Evolutionary conservation across 2,797 vertebrate genomes (phyloP).

Genomic region (Darevskia mixta): DNA sequence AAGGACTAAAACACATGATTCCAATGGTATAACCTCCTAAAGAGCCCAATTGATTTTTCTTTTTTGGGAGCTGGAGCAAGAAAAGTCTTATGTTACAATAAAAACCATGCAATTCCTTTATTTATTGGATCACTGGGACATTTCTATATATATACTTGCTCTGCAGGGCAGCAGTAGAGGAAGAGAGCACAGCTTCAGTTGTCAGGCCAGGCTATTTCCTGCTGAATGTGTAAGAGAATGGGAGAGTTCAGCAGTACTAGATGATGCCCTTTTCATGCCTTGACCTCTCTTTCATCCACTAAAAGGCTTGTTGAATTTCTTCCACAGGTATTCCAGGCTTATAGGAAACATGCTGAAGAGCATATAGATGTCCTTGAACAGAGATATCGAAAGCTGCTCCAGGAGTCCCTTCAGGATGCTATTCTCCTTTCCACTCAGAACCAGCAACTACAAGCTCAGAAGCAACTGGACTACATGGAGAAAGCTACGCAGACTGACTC

Average conservation of each 20-base stretch:
- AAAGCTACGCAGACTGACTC: slow-evolving; percentile 53
- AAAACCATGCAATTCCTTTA: not conserved
- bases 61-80: not conserved
- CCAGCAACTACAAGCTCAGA: slow-evolving; percentile 81
- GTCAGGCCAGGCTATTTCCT: too few species aligned
- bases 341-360: slow-evolving; percentile 82
- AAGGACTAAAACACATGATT: not conserved
- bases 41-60: not conserved
- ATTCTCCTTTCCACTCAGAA: slow-evolving; percentile 81
- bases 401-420: slow-evolving; percentile 82
- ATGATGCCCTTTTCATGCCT: not conserved
- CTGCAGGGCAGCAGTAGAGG: not conserved
- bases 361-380: slow-evolving; percentile 79
- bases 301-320: rapidly evolving
- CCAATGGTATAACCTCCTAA: not conserved
- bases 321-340: slow-evolving; percentile 84
- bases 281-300: not conserved
- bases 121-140: too few species aligned
- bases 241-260: not conserved
- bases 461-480: not conserved
- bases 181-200: not conserved
- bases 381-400: slow-evolving; percentile 79
- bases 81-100: not conserved
- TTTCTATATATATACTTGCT: not conserved
- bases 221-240: not conserved